These are phyloP conservation scores for Aleiodes sp. DNA, from an alignment of 1,140 invertebrate genomes.

Conservation along the genomic window DNA sequence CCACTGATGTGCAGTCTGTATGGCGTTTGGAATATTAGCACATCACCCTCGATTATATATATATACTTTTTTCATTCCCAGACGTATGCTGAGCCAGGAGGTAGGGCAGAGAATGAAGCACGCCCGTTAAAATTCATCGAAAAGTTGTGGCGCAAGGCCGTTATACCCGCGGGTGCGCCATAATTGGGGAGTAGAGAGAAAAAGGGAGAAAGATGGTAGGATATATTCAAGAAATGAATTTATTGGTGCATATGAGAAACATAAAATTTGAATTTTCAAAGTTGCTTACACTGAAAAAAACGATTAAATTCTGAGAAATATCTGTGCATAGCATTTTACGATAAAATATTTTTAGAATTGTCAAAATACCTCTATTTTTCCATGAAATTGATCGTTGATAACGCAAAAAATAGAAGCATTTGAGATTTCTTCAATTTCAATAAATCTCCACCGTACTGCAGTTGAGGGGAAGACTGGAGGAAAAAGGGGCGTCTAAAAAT, in stretches of 20 bases:
- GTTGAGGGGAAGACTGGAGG: not conserved
- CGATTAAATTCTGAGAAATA: no score
- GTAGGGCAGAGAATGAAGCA: not conserved
- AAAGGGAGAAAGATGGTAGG: not conserved
- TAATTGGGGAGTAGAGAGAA: slow-evolving; percentile 24
- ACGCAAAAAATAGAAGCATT: no score
- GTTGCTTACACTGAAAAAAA: no score
- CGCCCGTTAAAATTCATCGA: slow-evolving; percentile 31
- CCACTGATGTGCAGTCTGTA: not conserved
- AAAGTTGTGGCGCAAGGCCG: slow-evolving; percentile 23
- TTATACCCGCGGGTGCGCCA: slow-evolving; percentile 21
- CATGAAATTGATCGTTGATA: no score
- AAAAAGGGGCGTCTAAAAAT: not conserved
- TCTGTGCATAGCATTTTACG: no score
- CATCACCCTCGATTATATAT: slow-evolving; percentile 1
- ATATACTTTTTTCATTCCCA: not conserved
- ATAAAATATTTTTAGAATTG: no score
- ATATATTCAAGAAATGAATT: not conserved
- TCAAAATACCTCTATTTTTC: no score
- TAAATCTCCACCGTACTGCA: not conserved
- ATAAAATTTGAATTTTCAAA: slow-evolving; percentile 3
- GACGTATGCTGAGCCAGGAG: not conserved
- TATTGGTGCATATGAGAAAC: slow-evolving; percentile 4
- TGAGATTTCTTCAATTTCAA: not conserved
- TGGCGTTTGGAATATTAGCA: slow-evolving; percentile 14